These are phyloP conservation scores for Theristus sp. DNA, from an alignment of 2,888 invertebrate species.

Conservation along the genomic window DNA sequence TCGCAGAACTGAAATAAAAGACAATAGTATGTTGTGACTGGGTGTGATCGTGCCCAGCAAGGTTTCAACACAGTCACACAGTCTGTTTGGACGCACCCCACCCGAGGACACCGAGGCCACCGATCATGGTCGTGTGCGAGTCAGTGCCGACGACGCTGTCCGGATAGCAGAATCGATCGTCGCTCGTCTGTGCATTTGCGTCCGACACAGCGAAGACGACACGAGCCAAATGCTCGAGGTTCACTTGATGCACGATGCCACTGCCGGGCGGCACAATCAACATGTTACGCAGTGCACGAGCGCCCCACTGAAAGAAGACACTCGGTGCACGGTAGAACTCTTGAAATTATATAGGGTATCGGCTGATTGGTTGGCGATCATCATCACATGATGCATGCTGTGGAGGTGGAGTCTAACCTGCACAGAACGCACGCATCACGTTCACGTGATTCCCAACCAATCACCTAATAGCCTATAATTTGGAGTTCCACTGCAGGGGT, in stretches of 20 bases:
- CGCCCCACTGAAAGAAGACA: conserved; percentile 75
- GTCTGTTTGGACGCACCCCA: conserved; percentile 50
- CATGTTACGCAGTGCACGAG: conserved; percentile 83
- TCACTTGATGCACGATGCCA: conserved; percentile 77
- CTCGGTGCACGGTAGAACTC: too few species aligned
- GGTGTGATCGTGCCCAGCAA: too few species aligned
- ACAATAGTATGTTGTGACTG: too few species aligned
- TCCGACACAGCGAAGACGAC: conserved; percentile 45
- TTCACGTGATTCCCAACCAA: too few species aligned
- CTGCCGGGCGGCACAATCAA: conserved; percentile 91
- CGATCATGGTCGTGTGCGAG: conserved; percentile 97
- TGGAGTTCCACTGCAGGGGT: too few species aligned
- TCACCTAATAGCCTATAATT: too few species aligned
- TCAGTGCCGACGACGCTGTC: conserved; percentile 92
- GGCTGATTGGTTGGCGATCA: too few species aligned
- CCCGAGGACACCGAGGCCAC: conserved; percentile 79
- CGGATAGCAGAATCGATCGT: conserved; percentile 50
- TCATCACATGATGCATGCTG: too few species aligned
- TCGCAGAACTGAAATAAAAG: too few species aligned
- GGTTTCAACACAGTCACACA: neutral
- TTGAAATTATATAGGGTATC: too few species aligned
- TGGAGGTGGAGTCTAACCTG: too few species aligned
- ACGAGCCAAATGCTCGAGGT: conserved; percentile 58
- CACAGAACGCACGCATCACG: too few species aligned
- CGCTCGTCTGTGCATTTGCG: conserved; percentile 1